These are phyloP conservation scores for Ophioninae sp. DNA, from an alignment of 2,888 invertebrate genomes.

Conservation along the genomic window DNA sequence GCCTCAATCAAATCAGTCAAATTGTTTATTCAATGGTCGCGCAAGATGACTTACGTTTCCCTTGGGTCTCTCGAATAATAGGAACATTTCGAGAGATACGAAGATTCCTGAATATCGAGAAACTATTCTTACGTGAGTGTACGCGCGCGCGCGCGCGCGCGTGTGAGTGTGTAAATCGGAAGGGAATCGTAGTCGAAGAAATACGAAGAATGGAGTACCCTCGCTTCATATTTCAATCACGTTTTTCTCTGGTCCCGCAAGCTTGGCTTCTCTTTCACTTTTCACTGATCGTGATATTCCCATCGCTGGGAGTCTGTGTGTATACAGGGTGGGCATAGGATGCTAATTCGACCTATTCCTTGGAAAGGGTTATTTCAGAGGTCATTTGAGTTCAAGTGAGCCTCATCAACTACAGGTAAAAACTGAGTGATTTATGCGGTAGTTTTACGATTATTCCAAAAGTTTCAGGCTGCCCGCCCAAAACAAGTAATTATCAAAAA, in stretches of 20 bases:
- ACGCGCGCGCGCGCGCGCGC: background rate
- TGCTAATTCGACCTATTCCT: too few relatives aligned
- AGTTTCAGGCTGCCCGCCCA: too few relatives aligned
- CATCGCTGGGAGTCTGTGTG: conserved; percentile 7
- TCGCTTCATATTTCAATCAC: conserved; percentile 66
- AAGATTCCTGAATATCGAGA: background rate
- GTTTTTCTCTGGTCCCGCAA: conserved; percentile 50
- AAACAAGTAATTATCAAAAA: too few relatives aligned
- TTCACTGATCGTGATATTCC: background rate
- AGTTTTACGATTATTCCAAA: too few relatives aligned
- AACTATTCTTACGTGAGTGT: background rate
- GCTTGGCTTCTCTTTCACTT: conserved; percentile 31
- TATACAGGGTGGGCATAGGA: too few relatives aligned
- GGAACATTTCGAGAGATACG: conserved; percentile 5
- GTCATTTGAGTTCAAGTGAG: too few relatives aligned
- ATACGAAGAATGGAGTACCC: conserved; percentile 40
- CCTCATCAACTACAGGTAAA: too few relatives aligned
- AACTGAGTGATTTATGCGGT: too few relatives aligned
- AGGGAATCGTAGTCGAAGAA: conserved; percentile 26
- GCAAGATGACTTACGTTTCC: background rate
- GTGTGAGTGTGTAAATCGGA: background rate
- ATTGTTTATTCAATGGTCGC: conserved; percentile 11
- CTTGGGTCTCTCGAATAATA: background rate
- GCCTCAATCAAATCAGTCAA: background rate
- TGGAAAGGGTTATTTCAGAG: too few relatives aligned